Evolutionary conservation across 2,797 vertebrate genomes (phyloP), one percentile per base, ranked within the genome.

Genomic region (Anguilla anguilla): DNA sequence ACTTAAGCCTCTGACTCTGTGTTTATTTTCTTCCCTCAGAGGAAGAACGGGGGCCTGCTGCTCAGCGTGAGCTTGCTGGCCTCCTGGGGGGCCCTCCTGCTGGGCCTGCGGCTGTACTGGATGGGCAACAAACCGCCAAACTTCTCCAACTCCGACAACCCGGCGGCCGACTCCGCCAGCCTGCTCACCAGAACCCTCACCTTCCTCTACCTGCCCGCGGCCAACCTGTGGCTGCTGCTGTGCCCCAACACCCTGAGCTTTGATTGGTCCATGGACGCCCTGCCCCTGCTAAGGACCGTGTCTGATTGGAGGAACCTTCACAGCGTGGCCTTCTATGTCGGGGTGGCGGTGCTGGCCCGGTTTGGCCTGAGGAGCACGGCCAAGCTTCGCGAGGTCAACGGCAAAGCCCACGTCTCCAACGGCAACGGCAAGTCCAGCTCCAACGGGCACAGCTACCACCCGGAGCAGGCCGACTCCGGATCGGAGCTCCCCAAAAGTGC

Each of bases 111-210:
- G 72, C 96, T 99, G 43, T 99, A 99, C 95, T 99, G 99, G 98
- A 99, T 99, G 99, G 98, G 99, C 87, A 99, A 98, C 95, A 99
- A 97, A 88, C 98, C 99, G 15, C 99, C 99, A 22, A 99, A 98
- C 94, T 99, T 99, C 94, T 99, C 99, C 93, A 99, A 99, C 95
- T 99, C 99, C 0, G 99, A 99, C 95, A 99, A 99, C 94, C 99
- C 99, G 0, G 98, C 98, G 0, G 98, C 98, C 0, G 99, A 99
- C 92, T 97, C 97, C 0, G 96, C 98, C 31, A 97, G 96, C 83
- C 93, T 97, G 74, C 93, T 99, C 91, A 97, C 97, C n/a, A 96
- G 98, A 91, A 94, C 91, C 0, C 94, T 99, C 9, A 99, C 99
- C 61, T 99, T 99, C 94, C 93, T 98, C 89, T 97, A 99, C 91